These are phyloP conservation scores for Lasioglossum vierecki DNA, from an alignment of 2,888 invertebrate species.

Conservation along the genomic window DNA sequence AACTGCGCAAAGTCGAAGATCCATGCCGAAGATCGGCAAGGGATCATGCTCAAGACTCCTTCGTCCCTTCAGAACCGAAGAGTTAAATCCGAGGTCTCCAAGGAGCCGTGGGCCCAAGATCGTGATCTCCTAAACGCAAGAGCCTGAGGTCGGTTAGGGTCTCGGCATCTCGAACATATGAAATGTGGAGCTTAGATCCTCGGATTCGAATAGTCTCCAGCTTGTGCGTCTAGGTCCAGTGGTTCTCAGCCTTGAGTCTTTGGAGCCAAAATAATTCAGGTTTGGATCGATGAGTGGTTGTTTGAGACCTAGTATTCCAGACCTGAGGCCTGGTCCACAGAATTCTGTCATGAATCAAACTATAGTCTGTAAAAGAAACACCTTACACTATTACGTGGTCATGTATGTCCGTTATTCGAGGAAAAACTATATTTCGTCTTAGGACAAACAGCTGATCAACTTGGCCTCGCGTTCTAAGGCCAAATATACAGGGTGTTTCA, in stretches of 20 bases:
- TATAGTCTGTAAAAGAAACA: not conserved
- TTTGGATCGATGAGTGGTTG: not conserved
- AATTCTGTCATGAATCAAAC: not conserved
- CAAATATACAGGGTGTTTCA: too few species aligned
- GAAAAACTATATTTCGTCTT: too few species aligned
- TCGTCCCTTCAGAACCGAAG: not conserved
- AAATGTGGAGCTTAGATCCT: conserved; percentile 22
- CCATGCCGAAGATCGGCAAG: not conserved
- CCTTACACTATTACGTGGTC: too few species aligned
- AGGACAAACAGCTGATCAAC: too few species aligned
- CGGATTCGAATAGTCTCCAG: not conserved
- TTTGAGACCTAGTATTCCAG: not conserved
- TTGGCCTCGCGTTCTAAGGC: too few species aligned
- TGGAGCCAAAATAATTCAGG: not conserved
- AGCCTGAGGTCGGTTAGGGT: conserved; percentile 10
- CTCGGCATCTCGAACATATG: conserved; percentile 10
- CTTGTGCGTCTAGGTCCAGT: not conserved
- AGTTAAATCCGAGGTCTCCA: not conserved
- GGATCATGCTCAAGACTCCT: not conserved
- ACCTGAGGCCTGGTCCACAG: not conserved
- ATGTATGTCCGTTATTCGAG: too few species aligned
- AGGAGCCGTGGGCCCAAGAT: not conserved
- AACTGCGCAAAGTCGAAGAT: not conserved
- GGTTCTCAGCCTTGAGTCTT: not conserved
- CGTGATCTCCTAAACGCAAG: conserved; percentile 9